phyloP scores from a whole-genome alignment of 37 sponge, comb jelly and placozoan species.

The Corticium candelabrum region DNA sequence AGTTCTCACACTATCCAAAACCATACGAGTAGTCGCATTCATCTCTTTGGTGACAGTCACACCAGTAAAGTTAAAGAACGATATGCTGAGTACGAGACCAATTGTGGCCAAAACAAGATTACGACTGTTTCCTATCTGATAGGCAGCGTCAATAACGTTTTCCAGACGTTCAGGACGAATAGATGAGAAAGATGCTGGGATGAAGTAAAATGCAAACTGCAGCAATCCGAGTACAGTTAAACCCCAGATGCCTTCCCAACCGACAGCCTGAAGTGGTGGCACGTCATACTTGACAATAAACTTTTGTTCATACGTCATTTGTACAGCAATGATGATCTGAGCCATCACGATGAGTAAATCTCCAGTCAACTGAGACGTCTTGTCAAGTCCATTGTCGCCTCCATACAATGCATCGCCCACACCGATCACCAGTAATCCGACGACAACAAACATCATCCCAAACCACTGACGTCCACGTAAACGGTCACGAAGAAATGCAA shows the following conservation, averaged over 20 bases:
- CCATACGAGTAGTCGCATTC: slow-evolving; percentile 31
- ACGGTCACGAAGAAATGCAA: slow-evolving; percentile 63
- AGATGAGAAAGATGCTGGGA: slow-evolving; percentile 77
- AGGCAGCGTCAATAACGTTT: slow-evolving; percentile 21
- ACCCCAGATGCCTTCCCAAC: slow-evolving; percentile 96
- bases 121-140: slow-evolving; percentile 11
- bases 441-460: slow-evolving; percentile 81
- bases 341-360: slow-evolving; percentile 84
- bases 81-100: slow-evolving; percentile 26
- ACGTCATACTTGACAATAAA: slow-evolving; percentile 83
- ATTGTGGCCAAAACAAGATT: background rate
- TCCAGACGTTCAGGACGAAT: slow-evolving; percentile 27
- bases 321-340: slow-evolving; percentile 21
- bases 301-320: slow-evolving; percentile 71
- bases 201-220: slow-evolving; percentile 87
- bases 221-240: slow-evolving; percentile 52
- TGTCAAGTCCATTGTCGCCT: slow-evolving; percentile 7
- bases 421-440: slow-evolving; percentile 84
- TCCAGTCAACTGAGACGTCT: slow-evolving; percentile 41
- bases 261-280: slow-evolving; percentile 79
- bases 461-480: slow-evolving; percentile 50
- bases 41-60: slow-evolving; percentile 26
- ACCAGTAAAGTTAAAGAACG: slow-evolving; percentile 33
- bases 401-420: slow-evolving; percentile 57
- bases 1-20: slow-evolving; percentile 22